Base-by-base conservation (phyloP, 2,113 vertebrate species). In the Micronisus gabar region DNA sequence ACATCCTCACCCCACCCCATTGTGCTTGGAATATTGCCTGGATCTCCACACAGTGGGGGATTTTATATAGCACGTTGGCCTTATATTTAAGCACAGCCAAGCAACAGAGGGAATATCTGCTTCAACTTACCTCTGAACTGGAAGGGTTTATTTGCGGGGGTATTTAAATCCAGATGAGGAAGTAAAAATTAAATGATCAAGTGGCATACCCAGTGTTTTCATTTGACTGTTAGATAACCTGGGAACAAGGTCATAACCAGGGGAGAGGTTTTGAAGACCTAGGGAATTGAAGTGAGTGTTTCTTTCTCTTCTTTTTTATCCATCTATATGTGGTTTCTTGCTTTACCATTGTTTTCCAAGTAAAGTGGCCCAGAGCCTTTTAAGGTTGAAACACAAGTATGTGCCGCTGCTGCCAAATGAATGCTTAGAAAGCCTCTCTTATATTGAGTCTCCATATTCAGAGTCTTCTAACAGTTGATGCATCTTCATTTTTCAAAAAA, bases 21-120 rank as follows among this genome's bases (percentile, higher is more conserved):
- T 97, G 95, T 85, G 92, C 38, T n/a, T 74, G 81, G 85, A 96
- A 55, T 55, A 45, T 75, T 58, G 73, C 88, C 84, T 75, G 91
- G 43, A 45, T 90, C 62, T 76, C 75, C 63, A 23, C 70, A 52
- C 71, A 88, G 9, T 9, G 85, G 78, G 88, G 59, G 84, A 68
- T 93, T 97, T 98, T 96, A 74, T 86, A 59, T 79, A 92, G 90
- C 75, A 62, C 1, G 7, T 59, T 81, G 67, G 38, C 62, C 41
- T 94, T 73, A 27, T 6, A 27, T n/a, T 68, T 75, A 25, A 72
- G 65, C 55, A 67, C 11, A 61, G 20, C 27, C 6, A 9, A 66
- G 48, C 15, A 62, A 56, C 27, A 62, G 41, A 53, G 58, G 40
- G 50, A 50, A 20, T 34, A 50, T 26, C 55, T 70, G 48, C 43